Percentiles rank a stretch among this genome's conserved stretches.
Evolutionary conservation across 1,140 invertebrate species (phyloP).

Genomic region (Scaptomyza hsui): DNA sequence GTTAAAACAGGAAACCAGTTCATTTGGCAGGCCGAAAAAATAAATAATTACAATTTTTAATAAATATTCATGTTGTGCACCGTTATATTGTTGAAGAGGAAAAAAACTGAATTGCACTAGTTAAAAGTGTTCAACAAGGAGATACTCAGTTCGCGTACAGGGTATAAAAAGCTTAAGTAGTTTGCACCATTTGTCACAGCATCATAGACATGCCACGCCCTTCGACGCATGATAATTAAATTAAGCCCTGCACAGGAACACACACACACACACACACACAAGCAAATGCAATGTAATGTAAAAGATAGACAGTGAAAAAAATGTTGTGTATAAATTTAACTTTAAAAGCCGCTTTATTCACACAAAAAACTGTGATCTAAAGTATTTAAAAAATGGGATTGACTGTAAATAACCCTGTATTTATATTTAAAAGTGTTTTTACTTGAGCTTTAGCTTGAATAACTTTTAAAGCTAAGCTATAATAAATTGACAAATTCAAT

Average conservation of each 20-base stretch:
- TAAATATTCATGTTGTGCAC: constrained; percentile 63
- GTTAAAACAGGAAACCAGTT: background rate
- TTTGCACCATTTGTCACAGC: constrained; percentile 37
- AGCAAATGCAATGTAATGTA: constrained; percentile 14
- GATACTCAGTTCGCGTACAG: background rate
- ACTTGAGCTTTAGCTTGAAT: background rate
- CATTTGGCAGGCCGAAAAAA: constrained; percentile 10
- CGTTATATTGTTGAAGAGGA: constrained; percentile 22
- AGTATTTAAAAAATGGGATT: background rate
- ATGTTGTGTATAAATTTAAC: constrained; percentile 52
- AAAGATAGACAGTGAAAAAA: constrained; percentile 39
- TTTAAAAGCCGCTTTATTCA: constrained; percentile 43
- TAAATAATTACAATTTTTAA: constrained; percentile 51
- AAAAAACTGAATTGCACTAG: background rate
- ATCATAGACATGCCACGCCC: constrained; percentile 7
- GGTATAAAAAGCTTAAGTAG: background rate
- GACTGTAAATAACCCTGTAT: constrained; percentile 3
- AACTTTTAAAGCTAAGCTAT: background rate
- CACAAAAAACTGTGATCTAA: constrained; percentile 6
- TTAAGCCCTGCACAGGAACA: constrained; percentile 39
- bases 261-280: constrained; percentile 29
- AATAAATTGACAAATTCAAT: no score
- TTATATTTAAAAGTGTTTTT: no score
- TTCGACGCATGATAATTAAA: constrained; percentile 59
- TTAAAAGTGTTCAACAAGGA: background rate